Evolutionary conservation across 2,888 invertebrate species (phyloP), one percentile per base, ranked within the genome.

Genomic region (Pristionchus maxplancki): DNA sequence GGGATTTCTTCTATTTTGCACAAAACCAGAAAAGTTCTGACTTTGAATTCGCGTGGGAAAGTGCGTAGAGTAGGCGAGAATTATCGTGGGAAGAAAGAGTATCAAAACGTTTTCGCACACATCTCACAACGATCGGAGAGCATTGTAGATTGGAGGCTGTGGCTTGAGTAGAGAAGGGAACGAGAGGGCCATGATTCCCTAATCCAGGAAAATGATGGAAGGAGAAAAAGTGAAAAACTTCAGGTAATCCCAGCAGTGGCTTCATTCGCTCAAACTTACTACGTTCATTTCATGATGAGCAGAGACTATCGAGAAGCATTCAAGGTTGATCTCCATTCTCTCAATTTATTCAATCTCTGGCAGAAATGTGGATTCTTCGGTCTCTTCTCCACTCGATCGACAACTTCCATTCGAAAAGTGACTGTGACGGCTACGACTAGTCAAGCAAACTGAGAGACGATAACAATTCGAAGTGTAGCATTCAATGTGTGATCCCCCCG

Each of bases 241-340:
- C 24, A 83, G 82, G 82, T 83, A 2, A 83, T 83, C 24, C 82
- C 82, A 53, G 82, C 82, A 20, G 53, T 83, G 1, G 53, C 82
- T 53, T 83, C 82, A 34, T 83, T 53, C 44, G 82, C 82, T 20
- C 82, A 83, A 28, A 83, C 82, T 0, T 83, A 83, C 53, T 83
- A 83, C 82, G 53, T 83, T 11, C 82, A 83, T 24, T 83, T 83
- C 20, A 31, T 83, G 28, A 53, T 83, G 82, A 83, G 82, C n/a
- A 83, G 53, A 83, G 82, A 83, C 37, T 83, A 83, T 53, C 82
- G 82, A 34, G 82, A 83, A 34, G 82, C 82, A 31, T 53, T 83
- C 82, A 83, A 83, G 34, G 82, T 83, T 20, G 8, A 9, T 40
- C 6, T 44, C 11, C n/a, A 28, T 28, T 28, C n/a, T 40, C 37